Evolutionary conservation across 2,113 vertebrate genomes (phyloP).

Genomic region (Monopterus albus): DNA sequence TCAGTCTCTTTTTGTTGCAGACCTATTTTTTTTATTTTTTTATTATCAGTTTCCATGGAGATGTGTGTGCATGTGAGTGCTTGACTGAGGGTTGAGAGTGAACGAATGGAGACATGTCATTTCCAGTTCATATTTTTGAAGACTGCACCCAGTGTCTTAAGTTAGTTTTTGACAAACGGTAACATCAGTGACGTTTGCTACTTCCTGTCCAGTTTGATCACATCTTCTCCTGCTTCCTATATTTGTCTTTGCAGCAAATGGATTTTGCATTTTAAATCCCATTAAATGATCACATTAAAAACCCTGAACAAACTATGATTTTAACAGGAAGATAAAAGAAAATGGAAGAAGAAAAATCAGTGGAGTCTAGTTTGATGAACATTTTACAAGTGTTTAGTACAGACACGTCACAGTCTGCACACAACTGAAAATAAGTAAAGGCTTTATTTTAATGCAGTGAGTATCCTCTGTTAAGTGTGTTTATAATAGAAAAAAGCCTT

Average conservation of each 20-base stretch:
- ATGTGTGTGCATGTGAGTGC: constrained; percentile 54
- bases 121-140: constrained; percentile 56
- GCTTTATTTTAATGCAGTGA: not conserved
- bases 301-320: not conserved
- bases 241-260: not conserved
- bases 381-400: not conserved
- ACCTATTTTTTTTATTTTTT: constrained; percentile 77
- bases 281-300: not conserved
- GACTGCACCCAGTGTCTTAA: constrained; percentile 15
- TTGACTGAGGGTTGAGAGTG: constrained; percentile 51
- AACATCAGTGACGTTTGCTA: constrained; percentile 11
- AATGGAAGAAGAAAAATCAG: not conserved
- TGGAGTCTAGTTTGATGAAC: not conserved
- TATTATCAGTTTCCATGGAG: constrained; percentile 82
- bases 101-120: constrained; percentile 59
- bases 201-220: not conserved
- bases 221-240: not conserved
- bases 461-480: constrained; percentile 1
- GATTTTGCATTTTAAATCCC: constrained; percentile 8
- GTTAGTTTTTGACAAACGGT: constrained; percentile 2
- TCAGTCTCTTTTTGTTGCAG: constrained; percentile 49
- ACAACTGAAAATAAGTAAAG: not conserved
- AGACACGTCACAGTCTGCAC: not conserved
- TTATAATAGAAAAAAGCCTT: constrained; percentile 4
- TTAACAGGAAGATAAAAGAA: not conserved